Percentiles rank a stretch among this genome's conserved stretches.
These are phyloP conservation scores for Rapana venosa DNA, from an alignment of 2,888 invertebrate species.

Conservation along the genomic window DNA sequence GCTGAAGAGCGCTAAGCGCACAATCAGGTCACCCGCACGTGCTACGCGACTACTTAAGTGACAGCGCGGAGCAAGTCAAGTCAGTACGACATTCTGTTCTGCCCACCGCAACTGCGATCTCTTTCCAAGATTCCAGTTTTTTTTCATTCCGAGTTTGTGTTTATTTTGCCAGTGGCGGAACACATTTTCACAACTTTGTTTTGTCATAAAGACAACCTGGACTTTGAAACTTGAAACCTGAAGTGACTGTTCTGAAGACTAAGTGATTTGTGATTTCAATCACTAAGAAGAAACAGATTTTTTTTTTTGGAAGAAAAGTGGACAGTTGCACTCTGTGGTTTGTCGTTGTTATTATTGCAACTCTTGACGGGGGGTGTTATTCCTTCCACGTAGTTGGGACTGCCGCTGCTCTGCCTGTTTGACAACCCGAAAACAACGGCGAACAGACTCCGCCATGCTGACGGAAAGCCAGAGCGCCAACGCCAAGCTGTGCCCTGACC, in stretches of 20 bases:
- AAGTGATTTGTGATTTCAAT: no score
- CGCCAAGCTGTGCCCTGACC: conserved; percentile 17
- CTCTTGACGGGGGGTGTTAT: not conserved
- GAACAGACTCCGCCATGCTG: not conserved
- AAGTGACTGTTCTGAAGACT: no score
- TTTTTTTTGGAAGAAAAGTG: no score
- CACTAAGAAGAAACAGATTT: no score
- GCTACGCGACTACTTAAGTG: not conserved
- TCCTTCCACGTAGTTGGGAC: not conserved
- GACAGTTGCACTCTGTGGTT: no score
- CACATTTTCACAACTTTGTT: not conserved
- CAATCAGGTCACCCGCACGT: conserved; percentile 15
- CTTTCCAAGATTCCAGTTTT: not conserved
- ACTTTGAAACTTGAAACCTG: no score
- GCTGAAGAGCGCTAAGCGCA: not conserved
- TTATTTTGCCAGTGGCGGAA: not conserved
- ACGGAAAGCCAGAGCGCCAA: conserved; percentile 11
- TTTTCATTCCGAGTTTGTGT: not conserved
- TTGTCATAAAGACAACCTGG: not conserved
- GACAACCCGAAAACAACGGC: no score
- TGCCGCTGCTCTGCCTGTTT: no score
- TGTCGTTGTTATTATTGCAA: no score
- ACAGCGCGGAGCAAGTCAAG: not conserved
- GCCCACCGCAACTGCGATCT: not conserved
- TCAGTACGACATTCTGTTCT: not conserved